Base-by-base conservation (phyloP, 2,113 vertebrate species). In the Mormyrus lacerda region DNA sequence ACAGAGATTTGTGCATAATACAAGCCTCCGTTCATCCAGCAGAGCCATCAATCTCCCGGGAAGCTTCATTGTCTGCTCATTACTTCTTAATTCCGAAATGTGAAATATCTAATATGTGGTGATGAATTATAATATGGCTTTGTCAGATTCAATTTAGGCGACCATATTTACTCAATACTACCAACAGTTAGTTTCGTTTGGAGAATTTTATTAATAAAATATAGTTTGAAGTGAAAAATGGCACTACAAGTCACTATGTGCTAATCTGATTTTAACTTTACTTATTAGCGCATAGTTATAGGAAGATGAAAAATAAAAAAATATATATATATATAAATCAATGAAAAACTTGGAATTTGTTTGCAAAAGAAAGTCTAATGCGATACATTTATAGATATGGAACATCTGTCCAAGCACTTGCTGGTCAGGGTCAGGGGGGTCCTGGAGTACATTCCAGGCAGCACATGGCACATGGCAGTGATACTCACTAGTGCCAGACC, bases 91-190 rank as follows among this genome's bases (percentile, higher is more conserved):
- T 95, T 95, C 93, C 90, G 91, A 95, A 94, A 95, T 95, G 93
- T 96, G 94, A 96, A 95, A 95, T 95, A 93, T 96, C 95, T 96
- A 96, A 96, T 96, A 96, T 95, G 93, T 93, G 90, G 93, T 96
- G 95, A 96, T 96, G 95, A 95, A 96, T 96, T 94, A 93, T 96
- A 95, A 95, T 95, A 94, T 95, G 94, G 94, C 93, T 95, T 95
- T 96, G 95, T 95, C 95, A 93, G 92, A 95, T 95, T 94, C 94
- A 95, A 95, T 96, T 94, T 93, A 76, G 88, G 90, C 92, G 91
- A 93, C 94, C 95, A 94, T 96, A 94, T 96, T 95, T 96, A 96
- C 95, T 95, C 93, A 91, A 90, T 89, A 89, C 87, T 61, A 87
- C 51, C 87, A 61, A 87, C 51, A 61, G 35, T 19, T 58, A 87